These are phyloP conservation scores for Dynastes maya DNA, from an alignment of 2,888 invertebrate genomes.

Conservation along the genomic window DNA sequence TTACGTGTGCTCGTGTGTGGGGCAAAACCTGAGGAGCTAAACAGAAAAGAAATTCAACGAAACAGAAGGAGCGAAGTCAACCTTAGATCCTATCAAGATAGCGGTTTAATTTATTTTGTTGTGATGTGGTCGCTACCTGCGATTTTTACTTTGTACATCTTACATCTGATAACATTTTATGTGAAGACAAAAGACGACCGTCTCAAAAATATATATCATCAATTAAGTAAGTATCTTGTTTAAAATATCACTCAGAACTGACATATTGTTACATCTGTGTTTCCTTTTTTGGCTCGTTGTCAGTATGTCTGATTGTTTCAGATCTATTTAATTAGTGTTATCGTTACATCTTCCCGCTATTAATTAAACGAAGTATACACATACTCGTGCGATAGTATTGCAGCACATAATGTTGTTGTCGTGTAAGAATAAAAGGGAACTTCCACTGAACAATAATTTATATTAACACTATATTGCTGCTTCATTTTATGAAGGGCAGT, in stretches of 20 bases:
- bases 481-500: too few relatives aligned
- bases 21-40: neutral
- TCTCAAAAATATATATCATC: conserved; percentile 23
- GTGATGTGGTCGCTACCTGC: conserved; percentile 35
- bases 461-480: too few relatives aligned
- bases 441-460: too few relatives aligned
- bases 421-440: too few relatives aligned
- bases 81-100: conserved; percentile 35
- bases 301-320: conserved; percentile 3
- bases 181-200: conserved; percentile 22
- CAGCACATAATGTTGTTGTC: neutral
- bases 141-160: conserved; percentile 31
- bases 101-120: conserved; percentile 41
- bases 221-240: conserved; percentile 37
- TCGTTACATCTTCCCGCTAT: conserved; percentile 18
- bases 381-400: neutral
- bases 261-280: conserved; percentile 38
- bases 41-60: conserved; percentile 13
- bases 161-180: conserved; percentile 43
- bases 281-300: conserved; percentile 28
- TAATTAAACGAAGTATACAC: conserved; percentile 3
- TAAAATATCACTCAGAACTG: conserved; percentile 24
- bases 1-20: conserved; percentile 17
- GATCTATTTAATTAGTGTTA: conserved; percentile 36
- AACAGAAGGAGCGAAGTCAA: conserved; percentile 18